phyloP scores from a whole-genome alignment of 2,888 invertebrate genomes.

The Yponomeuta sedellus region DNA sequence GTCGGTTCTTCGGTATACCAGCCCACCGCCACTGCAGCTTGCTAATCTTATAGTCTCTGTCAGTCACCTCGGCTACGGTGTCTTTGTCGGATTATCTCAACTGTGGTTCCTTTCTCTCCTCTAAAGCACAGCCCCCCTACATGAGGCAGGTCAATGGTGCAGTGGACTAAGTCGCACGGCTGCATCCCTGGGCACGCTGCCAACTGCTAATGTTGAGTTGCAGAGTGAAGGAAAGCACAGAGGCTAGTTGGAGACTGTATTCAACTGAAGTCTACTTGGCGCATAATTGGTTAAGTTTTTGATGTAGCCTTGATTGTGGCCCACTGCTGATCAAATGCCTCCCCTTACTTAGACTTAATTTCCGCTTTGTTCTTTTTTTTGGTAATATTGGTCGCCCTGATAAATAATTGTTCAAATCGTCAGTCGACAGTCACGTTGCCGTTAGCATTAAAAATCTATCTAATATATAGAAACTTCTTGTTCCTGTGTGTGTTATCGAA shows the following conservation, averaged over 20 bases:
- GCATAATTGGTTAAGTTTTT: neutral
- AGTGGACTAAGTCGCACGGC: slow-evolving; percentile 67
- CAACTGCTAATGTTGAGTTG: slow-evolving; percentile 57
- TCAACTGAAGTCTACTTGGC: neutral
- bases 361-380: neutral
- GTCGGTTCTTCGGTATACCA: too few species aligned
- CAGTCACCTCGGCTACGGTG: neutral
- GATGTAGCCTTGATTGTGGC: too few species aligned
- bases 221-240: slow-evolving; percentile 28
- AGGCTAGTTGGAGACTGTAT: neutral
- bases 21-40: too few species aligned
- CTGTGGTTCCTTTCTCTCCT: neutral
- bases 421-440: too few species aligned
- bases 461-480: too few species aligned
- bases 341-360: too few species aligned
- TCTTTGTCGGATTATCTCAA: neutral
- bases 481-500: too few species aligned
- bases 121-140: slow-evolving; percentile 43
- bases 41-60: too few species aligned
- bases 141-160: slow-evolving; percentile 69
- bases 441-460: too few species aligned
- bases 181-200: slow-evolving; percentile 59
- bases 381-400: too few species aligned
- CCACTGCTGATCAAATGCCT: too few species aligned
- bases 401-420: too few species aligned